Percentiles rank a stretch among this genome's conserved stretches.
Conservation (phyloP, 2,888 invertebrate genomes). For the Diarsia mendica region DNA sequence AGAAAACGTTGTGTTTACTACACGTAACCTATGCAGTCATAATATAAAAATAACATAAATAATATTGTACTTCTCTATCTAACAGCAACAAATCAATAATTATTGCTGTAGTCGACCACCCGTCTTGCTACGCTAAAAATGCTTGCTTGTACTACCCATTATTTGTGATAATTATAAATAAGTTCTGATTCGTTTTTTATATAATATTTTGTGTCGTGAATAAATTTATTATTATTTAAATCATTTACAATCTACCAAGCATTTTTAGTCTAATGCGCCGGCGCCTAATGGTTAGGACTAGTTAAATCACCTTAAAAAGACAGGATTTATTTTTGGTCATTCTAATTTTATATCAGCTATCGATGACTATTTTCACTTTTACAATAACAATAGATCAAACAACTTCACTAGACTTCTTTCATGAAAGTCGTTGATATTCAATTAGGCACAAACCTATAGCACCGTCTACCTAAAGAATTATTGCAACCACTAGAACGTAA, state of each 20-base stretch:
- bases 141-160: slow-evolving; percentile 53
- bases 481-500: slow-evolving; percentile 51
- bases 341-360: slow-evolving; percentile 50
- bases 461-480: slow-evolving; percentile 73
- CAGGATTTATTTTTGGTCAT: slow-evolving; percentile 65
- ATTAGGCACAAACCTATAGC: slow-evolving; percentile 79
- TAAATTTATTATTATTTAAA: slow-evolving; percentile 17
- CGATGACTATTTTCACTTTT: slow-evolving; percentile 40
- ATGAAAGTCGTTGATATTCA: slow-evolving; percentile 62
- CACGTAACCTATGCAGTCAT: slow-evolving; percentile 35
- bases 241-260: slow-evolving; percentile 55
- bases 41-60: slow-evolving; percentile 42
- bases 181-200: slow-evolving; percentile 4
- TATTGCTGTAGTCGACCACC: slow-evolving; percentile 49
- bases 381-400: slow-evolving; percentile 52
- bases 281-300: slow-evolving; percentile 67
- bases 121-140: slow-evolving; percentile 46
- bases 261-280: slow-evolving; percentile 53
- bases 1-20: slow-evolving; percentile 28
- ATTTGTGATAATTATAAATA: slow-evolving; percentile 16
- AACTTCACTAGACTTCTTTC: slow-evolving; percentile 54
- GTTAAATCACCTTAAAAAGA: slow-evolving; percentile 65
- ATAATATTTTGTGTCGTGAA: slow-evolving; percentile 3
- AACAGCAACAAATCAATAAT: slow-evolving; percentile 40
- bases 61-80: slow-evolving; percentile 56